Conservation (phyloP, 2,888 invertebrate species). For the Formica aserva region DNA sequence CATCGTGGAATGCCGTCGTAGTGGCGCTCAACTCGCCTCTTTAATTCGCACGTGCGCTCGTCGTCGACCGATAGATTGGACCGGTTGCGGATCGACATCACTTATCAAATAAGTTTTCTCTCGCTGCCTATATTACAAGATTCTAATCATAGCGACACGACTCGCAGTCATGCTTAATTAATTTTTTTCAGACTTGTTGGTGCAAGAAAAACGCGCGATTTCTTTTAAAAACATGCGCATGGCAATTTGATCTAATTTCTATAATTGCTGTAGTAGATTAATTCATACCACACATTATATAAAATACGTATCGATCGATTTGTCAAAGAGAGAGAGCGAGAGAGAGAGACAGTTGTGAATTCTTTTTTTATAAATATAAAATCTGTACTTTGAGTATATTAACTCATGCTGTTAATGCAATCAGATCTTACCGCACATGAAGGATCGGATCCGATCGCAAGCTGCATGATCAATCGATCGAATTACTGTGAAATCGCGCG, state of each 20-base stretch:
- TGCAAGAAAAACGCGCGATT: not conserved
- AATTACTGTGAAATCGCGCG: conserved; percentile 49
- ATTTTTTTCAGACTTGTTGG: not conserved
- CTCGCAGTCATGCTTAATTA: conserved; percentile 23
- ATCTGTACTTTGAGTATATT: not conserved
- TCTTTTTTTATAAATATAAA: not conserved
- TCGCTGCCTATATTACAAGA: not conserved
- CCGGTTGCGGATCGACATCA: conserved; percentile 17
- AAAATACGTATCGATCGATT: not conserved
- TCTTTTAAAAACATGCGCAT: not conserved
- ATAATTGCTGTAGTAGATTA: not conserved
- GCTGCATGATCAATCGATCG: conserved; percentile 53
- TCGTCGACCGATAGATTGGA: conserved; percentile 26
- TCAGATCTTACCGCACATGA: conserved; percentile 25
- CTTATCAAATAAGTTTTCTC: conserved; percentile 43
- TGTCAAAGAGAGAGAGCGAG: not conserved
- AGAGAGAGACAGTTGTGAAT: not conserved
- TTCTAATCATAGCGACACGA: not conserved
- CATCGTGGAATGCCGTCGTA: conserved; percentile 85
- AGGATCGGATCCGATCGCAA: not conserved
- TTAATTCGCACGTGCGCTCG: conserved; percentile 81
- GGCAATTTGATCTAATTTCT: not conserved
- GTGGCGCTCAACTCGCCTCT: conserved; percentile 85
- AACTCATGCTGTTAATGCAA: not conserved
- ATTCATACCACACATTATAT: not conserved